Evolutionary conservation across 2,888 invertebrate species (phyloP), one percentile per base, ranked within the genome.

Genomic region (Drosophila buzzatii): DNA sequence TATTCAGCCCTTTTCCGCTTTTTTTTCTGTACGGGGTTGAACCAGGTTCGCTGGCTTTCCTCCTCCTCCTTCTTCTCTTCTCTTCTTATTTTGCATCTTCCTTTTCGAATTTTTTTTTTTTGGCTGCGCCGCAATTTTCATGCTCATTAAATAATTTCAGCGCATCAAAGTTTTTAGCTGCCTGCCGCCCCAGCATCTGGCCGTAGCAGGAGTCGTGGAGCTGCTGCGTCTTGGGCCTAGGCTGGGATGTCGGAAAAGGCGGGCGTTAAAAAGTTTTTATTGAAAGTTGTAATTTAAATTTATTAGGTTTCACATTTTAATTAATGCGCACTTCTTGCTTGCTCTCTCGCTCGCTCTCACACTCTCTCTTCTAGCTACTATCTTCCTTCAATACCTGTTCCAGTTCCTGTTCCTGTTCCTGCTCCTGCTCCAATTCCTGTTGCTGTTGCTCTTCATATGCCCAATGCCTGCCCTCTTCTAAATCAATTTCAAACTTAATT

Each of bases 221-320:
- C 27, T 27, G 27, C 33, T 2, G 51, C 9, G 23, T 27, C 51
- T n/a, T 16, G 35, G 41, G 63, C 51, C 16, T 41, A 37, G 51
- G 39, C 27, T 18, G 45, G 20, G 65, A 47, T 58, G 62, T 44
- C 53, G 33, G 23, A 51, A 62, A 71, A 69, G 81, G 80, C 67
- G 81, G 73, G 76, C 79, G 81, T 68, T 79, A 76, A 84, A 81
- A 89, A 87, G 68, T 86, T 86, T 86, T 84, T 79, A 79, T 86
- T 86, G 85, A 89, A 86, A 86, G 81, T 85, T 89, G 77, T 87
- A 86, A 87, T 87, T 87, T 81, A 87, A 85, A 87, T 87, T 87
- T 87, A 87, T 87, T 83, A 87, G 86, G 86, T 83, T 87, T 87
- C 89, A 79, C 89, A 87, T 86, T 85, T 89, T 87, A 86, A 87